A percentile compares a stretch with the other conserved stretches of the same genome.
Conservation (phyloP, 2,888 invertebrate genomes). For the Lithosia quadra region DNA sequence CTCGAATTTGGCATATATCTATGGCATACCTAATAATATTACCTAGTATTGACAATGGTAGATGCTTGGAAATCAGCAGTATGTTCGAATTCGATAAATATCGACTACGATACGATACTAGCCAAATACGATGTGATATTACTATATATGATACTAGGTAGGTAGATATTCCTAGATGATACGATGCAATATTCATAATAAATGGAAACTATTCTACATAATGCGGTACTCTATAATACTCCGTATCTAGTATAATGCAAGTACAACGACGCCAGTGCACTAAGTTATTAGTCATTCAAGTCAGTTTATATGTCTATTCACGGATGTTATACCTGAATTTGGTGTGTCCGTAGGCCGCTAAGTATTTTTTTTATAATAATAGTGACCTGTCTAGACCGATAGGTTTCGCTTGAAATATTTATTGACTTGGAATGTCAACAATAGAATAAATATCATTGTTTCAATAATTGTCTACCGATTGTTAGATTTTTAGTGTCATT, state of each 20-base stretch:
- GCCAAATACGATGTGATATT: too few species aligned
- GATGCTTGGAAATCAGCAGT: background rate
- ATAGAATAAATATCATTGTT: background rate
- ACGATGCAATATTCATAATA: background rate
- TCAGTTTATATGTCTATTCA: background rate
- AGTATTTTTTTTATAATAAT: background rate
- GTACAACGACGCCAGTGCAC: background rate
- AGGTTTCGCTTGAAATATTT: background rate
- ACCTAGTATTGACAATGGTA: background rate
- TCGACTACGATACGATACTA: too few species aligned
- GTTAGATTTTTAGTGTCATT: background rate
- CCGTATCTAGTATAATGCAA: background rate
- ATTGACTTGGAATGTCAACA: background rate
- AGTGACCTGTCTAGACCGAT: background rate
- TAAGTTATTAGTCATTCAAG: background rate
- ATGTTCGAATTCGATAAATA: background rate
- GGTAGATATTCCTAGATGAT: background rate
- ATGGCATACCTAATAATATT: background rate
- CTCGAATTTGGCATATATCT: background rate
- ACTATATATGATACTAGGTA: too few species aligned
- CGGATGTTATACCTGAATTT: background rate
- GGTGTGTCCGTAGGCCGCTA: background rate
- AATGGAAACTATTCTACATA: background rate
- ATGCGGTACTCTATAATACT: conserved; percentile 1
- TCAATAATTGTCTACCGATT: background rate